These are phyloP conservation scores for Nysson spinosus DNA, from an alignment of 2,888 invertebrate genomes.

Conservation along the genomic window DNA sequence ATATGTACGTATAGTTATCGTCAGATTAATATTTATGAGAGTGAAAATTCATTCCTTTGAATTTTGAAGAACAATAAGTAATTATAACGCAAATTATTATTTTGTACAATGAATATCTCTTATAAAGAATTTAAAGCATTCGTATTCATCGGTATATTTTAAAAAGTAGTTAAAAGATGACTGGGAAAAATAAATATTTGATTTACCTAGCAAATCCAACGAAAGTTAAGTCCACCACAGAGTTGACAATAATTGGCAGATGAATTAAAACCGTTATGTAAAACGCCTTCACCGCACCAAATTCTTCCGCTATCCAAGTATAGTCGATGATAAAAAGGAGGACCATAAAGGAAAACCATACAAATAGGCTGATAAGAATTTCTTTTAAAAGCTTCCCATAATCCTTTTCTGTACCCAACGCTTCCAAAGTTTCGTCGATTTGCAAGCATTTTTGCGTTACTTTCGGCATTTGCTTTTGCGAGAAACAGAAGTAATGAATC, in stretches of 20 bases:
- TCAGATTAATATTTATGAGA: too few relatives aligned
- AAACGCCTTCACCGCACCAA: neutral
- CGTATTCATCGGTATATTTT: neutral
- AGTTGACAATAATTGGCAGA: neutral
- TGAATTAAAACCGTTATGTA: neutral
- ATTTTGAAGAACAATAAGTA: too few relatives aligned
- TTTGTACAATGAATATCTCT: too few relatives aligned
- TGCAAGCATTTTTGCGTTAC: neutral
- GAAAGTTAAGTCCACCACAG: neutral
- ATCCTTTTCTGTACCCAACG: neutral
- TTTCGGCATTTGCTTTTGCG: neutral
- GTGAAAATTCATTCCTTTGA: too few relatives aligned
- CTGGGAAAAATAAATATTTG: neutral
- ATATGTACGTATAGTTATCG: too few relatives aligned
- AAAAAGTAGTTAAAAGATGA: neutral
- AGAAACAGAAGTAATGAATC: neutral
- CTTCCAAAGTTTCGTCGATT: neutral
- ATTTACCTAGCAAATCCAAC: neutral
- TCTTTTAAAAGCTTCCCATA: neutral
- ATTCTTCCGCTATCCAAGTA: neutral
- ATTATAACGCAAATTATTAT: too few relatives aligned
- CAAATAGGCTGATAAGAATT: neutral
- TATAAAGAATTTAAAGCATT: too few relatives aligned
- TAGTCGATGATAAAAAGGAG: neutral
- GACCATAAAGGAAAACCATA: neutral